Base-by-base conservation (phyloP, 2,113 vertebrate species). In the Psittacula cyanocephala region DNA sequence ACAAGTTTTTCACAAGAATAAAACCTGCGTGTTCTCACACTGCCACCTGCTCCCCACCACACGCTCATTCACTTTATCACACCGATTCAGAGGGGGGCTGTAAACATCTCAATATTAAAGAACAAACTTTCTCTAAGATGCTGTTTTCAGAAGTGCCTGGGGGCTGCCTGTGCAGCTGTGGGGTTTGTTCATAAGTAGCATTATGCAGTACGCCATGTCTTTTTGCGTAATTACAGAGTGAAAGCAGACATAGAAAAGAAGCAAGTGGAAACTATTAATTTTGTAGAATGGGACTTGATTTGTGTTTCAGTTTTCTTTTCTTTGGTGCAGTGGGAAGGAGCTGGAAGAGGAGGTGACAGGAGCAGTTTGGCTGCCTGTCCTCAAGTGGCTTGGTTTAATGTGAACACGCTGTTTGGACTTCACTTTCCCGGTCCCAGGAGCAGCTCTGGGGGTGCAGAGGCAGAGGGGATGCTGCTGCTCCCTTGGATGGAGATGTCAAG, bases 131-230 rank as follows among this genome's bases (percentile, higher is more conserved):
- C 84, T 94, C 86, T 90, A 93, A 96, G 93, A 90, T 35, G 72
- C 67, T 6, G 17, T 77, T 93, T 96, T 91, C 63, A 46, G 33
- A 94, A 77, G 79, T 95, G 96, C 94, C 88, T 81, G 80, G n/a
- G 52, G 83, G 90, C 86, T 89, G 77, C 53, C 65, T 18, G 89
- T 87, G 88, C 90, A 93, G 90, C 96, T 88, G 84, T 80, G 84
- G 81, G 91, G 80, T 95, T 81, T 89, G 94, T 87, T 94, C 94
- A 93, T 96, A 90, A 90, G 86, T 94, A 92, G 93, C 91, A 92
- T 90, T 62, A 77, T 37, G 12, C 90, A 86, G 88, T 70, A 91
- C 7, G 33, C 70, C 20, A 17, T 89, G 95, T 81, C 91, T 94
- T 94, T 95, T 81, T 84, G 84, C 28, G 2, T 96, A 94, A 95